Percentiles rank a stretch among this genome's conserved stretches.
phyloP scores from a whole-genome alignment of 1,140 invertebrate species.

The Lutraria rhynchaena region DNA sequence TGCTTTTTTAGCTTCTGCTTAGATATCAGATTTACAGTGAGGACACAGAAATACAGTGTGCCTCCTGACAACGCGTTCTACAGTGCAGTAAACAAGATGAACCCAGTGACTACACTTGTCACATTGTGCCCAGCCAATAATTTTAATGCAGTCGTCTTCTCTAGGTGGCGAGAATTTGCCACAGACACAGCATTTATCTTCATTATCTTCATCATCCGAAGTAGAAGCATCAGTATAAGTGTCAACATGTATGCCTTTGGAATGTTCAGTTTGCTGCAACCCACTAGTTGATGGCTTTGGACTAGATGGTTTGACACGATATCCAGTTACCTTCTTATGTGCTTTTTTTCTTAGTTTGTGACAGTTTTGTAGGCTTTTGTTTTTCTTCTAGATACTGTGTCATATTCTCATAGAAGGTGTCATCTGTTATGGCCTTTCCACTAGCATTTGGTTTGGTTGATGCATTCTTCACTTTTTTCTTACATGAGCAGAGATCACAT shows the following conservation, averaged over 20 bases:
- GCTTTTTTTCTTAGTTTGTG: not conserved
- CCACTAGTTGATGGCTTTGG: conserved; percentile 15
- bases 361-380: not conserved
- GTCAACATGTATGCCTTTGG: not conserved
- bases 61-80: too few relatives aligned
- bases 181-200: not conserved
- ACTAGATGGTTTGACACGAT: not conserved
- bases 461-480: not conserved
- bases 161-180: not conserved
- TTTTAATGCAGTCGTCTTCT: too few relatives aligned
- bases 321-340: not conserved
- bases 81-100: too few relatives aligned
- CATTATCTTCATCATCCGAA: not conserved
- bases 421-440: not conserved
- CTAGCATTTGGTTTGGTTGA: not conserved
- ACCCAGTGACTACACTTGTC: too few relatives aligned
- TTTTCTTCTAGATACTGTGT: not conserved
- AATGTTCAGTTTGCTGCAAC: not conserved
- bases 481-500: not conserved
- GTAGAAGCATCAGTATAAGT: not conserved
- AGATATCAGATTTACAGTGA: too few relatives aligned
- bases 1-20: too few relatives aligned
- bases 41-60: too few relatives aligned
- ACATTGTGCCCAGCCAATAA: too few relatives aligned
- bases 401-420: not conserved